Conservation (phyloP, 37 sponge, comb jelly and placozoan species). For the Halichondria panicea region DNA sequence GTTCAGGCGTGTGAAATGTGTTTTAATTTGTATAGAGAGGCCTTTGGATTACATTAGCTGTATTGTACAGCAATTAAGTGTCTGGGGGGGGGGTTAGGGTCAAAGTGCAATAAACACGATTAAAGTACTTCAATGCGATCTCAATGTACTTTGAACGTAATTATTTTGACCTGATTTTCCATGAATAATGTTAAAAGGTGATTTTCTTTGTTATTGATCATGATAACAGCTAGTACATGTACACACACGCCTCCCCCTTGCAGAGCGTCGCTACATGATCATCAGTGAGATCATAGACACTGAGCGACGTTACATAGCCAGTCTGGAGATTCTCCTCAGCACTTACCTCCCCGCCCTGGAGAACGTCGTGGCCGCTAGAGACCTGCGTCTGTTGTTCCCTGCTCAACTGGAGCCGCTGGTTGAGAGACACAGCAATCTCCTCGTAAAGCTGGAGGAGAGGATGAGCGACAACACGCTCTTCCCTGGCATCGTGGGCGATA, state of each 20-base stretch:
- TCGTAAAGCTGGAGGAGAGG: slow-evolving; percentile 24
- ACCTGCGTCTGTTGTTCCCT: slow-evolving; percentile 62
- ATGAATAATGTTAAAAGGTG: too few species aligned
- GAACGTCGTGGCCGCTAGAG: slow-evolving; percentile 33
- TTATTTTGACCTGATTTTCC: too few species aligned
- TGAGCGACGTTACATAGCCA: slow-evolving; percentile 47
- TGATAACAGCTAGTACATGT: too few species aligned
- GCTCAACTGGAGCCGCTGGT: slow-evolving; percentile 66
- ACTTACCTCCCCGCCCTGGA: slow-evolving; percentile 49
- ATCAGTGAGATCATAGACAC: slow-evolving; percentile 56
- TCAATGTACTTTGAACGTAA: too few species aligned
- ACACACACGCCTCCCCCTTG: neutral
- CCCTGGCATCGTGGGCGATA: slow-evolving; percentile 50
- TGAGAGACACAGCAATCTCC: slow-evolving; percentile 31
- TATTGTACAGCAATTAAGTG: too few species aligned
- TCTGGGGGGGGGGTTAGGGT: too few species aligned
- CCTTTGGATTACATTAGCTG: too few species aligned
- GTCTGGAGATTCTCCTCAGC: slow-evolving; percentile 32
- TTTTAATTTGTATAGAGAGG: too few species aligned
- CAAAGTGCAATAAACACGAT: too few species aligned
- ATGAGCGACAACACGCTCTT: neutral
- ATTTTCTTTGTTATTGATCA: too few species aligned
- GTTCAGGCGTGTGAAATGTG: too few species aligned
- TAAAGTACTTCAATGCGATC: too few species aligned
- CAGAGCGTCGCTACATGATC: slow-evolving; percentile 32